phyloP scores from a whole-genome alignment of 2,888 invertebrate genomes.

The Silvanus unidentatus region DNA sequence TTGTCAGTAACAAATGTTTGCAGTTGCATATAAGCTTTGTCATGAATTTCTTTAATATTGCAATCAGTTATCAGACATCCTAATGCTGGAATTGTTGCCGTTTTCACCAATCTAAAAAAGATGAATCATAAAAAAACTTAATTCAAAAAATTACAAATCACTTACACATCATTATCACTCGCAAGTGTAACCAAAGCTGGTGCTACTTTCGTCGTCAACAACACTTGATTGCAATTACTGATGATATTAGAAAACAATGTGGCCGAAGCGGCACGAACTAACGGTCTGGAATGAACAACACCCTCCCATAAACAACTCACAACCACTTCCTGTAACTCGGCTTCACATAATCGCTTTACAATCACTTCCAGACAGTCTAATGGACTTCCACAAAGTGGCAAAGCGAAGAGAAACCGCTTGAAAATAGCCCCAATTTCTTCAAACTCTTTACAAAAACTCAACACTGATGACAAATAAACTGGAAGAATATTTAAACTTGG shows the following conservation, averaged over 20 bases:
- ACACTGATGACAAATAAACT: conserved; percentile 55
- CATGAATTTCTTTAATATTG: conserved; percentile 48
- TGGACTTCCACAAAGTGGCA: conserved; percentile 51
- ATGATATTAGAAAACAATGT: conserved; percentile 55
- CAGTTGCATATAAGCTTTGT: conserved; percentile 52
- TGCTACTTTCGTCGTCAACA: conserved; percentile 54
- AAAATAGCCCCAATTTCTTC: conserved; percentile 52
- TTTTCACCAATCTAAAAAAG: conserved; percentile 51
- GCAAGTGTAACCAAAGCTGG: conserved; percentile 67
- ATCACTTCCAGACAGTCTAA: conserved; percentile 43
- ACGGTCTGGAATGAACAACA: conserved; percentile 58
- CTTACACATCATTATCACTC: conserved; percentile 62
- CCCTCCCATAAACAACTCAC: conserved; percentile 60
- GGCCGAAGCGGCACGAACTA: conserved; percentile 57
- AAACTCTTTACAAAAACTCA: conserved; percentile 49
- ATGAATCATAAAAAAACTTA: background rate
- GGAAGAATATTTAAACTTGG: conserved; percentile 56
- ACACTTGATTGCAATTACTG: conserved; percentile 50
- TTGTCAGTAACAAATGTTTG: conserved; percentile 46
- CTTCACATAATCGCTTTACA: conserved; percentile 39
- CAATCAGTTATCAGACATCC: conserved; percentile 54
- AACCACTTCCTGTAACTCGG: conserved; percentile 48
- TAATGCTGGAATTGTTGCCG: conserved; percentile 58
- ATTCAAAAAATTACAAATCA: background rate
- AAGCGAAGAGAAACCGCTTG: conserved; percentile 51